phyloP scores from a whole-genome alignment of 2,888 invertebrate species.

The Nymphalis urticae region DNA sequence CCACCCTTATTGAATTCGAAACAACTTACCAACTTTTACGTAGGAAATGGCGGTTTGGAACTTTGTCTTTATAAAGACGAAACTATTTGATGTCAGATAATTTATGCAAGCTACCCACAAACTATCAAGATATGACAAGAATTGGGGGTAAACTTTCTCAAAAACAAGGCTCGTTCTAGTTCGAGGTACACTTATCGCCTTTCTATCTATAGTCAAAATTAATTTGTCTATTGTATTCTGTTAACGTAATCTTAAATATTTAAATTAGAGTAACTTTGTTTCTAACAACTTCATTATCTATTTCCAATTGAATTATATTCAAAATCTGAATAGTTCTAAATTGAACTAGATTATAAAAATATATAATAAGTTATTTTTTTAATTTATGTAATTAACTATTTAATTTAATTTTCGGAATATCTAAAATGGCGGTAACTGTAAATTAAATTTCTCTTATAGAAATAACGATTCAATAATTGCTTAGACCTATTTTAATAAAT shows the following conservation, averaged over 20 bases:
- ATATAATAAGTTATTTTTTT: no score
- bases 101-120: slow-evolving; percentile 39
- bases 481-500: no score
- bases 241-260: slow-evolving; percentile 7
- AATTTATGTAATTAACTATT: no score
- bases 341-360: no score
- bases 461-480: no score
- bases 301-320: background rate
- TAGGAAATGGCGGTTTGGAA: slow-evolving; percentile 37
- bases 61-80: slow-evolving; percentile 39
- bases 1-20: slow-evolving; percentile 40
- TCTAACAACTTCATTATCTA: background rate
- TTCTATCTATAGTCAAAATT: slow-evolving; percentile 22
- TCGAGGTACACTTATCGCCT: slow-evolving; percentile 22
- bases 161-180: slow-evolving; percentile 33
- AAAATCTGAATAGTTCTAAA: background rate
- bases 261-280: background rate
- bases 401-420: no score
- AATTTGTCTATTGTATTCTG: slow-evolving; percentile 22
- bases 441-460: no score
- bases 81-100: slow-evolving; percentile 44
- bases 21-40: slow-evolving; percentile 42
- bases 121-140: slow-evolving; percentile 38
- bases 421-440: no score
- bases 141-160: slow-evolving; percentile 35